These are phyloP conservation scores for Gasterosteus aculeatus DNA, from an alignment of 2,113 vertebrate genomes.

Conservation along the genomic window DNA sequence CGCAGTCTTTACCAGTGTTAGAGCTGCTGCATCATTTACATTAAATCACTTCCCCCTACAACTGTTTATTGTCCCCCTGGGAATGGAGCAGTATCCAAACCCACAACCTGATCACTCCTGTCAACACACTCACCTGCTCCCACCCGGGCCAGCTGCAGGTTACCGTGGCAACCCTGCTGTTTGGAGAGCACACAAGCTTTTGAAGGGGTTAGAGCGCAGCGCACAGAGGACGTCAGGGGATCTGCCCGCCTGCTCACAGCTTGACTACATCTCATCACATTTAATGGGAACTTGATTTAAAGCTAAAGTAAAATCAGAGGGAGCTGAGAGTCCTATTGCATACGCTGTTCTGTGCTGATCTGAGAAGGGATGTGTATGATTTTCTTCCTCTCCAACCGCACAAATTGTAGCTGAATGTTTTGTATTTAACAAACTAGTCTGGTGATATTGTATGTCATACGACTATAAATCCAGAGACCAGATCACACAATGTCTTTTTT, in stretches of 20 bases:
- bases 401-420: not conserved
- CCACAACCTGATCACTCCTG: not conserved
- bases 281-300: not conserved
- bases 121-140: conserved; percentile 37
- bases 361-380: too few species aligned
- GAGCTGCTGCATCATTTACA: not conserved
- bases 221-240: conserved; percentile 34
- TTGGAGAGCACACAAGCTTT: conserved; percentile 44
- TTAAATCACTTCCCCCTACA: not conserved
- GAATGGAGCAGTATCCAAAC: conserved; percentile 7
- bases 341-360: not conserved
- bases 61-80: not conserved
- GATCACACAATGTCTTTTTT: not conserved
- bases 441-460: not conserved
- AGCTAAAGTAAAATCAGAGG: not conserved
- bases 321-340: not conserved
- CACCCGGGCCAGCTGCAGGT: not conserved
- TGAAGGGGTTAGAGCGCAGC: conserved; percentile 41
- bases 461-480: conserved; percentile 1
- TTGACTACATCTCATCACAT: not conserved
- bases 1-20: not conserved
- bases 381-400: not conserved
- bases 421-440: not conserved
- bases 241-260: conserved; percentile 32
- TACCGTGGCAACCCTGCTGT: conserved; percentile 28